A percentile compares a stretch with the other conserved stretches of the same genome.
phyloP scores from a whole-genome alignment of 2,888 invertebrate species.

The Poecilus cupreus region DNA sequence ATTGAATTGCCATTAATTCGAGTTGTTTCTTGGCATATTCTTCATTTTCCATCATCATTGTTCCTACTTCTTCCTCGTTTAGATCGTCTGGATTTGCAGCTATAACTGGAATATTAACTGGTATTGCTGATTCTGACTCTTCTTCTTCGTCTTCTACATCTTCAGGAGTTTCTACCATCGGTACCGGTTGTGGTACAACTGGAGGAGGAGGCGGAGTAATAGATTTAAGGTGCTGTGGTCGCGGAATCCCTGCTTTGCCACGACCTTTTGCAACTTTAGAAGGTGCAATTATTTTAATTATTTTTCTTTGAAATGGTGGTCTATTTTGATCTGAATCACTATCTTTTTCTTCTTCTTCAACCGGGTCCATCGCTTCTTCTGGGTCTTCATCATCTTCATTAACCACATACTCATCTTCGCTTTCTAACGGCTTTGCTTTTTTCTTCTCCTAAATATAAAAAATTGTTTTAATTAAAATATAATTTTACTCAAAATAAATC shows the following conservation, averaged over 20 bases:
- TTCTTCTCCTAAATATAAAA: constrained; percentile 24
- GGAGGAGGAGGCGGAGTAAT: constrained; percentile 9
- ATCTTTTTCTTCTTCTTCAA: constrained; percentile 65
- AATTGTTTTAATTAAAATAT: constrained; percentile 59
- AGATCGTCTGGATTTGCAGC: constrained; percentile 70
- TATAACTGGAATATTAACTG: constrained; percentile 56
- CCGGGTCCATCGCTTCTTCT: constrained; percentile 71
- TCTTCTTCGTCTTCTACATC: constrained; percentile 62
- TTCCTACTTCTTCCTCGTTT: constrained; percentile 70
- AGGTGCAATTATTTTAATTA: constrained; percentile 44
- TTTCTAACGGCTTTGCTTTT: constrained; percentile 72
- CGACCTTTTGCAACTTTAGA: constrained; percentile 4
- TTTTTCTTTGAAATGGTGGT: constrained; percentile 41
- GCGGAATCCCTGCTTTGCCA: constrained; percentile 27
- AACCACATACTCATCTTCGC: constrained; percentile 74
- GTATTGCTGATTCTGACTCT: constrained; percentile 59
- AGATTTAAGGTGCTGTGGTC: constrained; percentile 38
- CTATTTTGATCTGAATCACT: constrained; percentile 68
- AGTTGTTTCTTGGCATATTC: constrained; percentile 77
- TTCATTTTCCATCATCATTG: constrained; percentile 79
- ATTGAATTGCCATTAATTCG: constrained; percentile 73
- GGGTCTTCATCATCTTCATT: constrained; percentile 73
- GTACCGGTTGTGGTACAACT: constrained; percentile 27
- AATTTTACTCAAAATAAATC: constrained; percentile 65
- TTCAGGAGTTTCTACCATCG: constrained; percentile 62